phyloP scores from a whole-genome alignment of 2,888 invertebrate genomes.

The Ennomos fuscantarius region DNA sequence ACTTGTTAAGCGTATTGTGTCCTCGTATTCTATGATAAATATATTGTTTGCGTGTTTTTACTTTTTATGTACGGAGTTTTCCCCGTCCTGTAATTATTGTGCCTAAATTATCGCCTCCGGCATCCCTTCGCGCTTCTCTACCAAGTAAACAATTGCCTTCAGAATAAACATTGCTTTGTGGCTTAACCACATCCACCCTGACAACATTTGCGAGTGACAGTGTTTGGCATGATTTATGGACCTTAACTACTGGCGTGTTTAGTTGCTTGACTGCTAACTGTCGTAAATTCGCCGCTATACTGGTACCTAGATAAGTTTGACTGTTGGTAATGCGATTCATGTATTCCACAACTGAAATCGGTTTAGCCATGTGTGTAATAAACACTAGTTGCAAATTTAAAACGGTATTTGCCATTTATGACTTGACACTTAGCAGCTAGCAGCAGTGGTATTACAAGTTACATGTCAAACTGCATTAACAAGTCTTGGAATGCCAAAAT shows the following conservation, averaged over 20 bases:
- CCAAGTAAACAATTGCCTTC: constrained; percentile 9
- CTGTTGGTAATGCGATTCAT: constrained; percentile 3
- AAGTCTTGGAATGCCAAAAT: neutral
- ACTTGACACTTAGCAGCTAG: neutral
- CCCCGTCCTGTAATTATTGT: too few relatives aligned
- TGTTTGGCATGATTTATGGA: constrained; percentile 27
- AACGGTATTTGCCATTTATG: constrained; percentile 9
- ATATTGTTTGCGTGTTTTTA: too few relatives aligned
- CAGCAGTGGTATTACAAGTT: too few relatives aligned
- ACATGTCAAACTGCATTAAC: constrained; percentile 4
- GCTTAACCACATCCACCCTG: constrained; percentile 9
- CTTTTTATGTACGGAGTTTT: too few relatives aligned
- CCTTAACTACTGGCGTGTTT: constrained; percentile 19
- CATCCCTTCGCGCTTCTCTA: neutral
- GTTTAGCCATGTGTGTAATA: constrained; percentile 9
- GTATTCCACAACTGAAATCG: neutral
- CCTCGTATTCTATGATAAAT: too few relatives aligned
- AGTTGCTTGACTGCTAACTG: constrained; percentile 16
- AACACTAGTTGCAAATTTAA: neutral
- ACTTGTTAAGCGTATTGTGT: too few relatives aligned
- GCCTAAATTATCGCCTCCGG: neutral
- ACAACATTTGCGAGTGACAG: constrained; percentile 29
- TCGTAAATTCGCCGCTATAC: constrained; percentile 17
- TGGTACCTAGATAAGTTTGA: constrained; percentile 10
- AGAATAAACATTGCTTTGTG: constrained; percentile 15